A percentile compares a stretch with the other conserved stretches of the same genome.
Evolutionary conservation across 2,113 vertebrate genomes (phyloP).

Genomic region (Cinclus cinclus): DNA sequence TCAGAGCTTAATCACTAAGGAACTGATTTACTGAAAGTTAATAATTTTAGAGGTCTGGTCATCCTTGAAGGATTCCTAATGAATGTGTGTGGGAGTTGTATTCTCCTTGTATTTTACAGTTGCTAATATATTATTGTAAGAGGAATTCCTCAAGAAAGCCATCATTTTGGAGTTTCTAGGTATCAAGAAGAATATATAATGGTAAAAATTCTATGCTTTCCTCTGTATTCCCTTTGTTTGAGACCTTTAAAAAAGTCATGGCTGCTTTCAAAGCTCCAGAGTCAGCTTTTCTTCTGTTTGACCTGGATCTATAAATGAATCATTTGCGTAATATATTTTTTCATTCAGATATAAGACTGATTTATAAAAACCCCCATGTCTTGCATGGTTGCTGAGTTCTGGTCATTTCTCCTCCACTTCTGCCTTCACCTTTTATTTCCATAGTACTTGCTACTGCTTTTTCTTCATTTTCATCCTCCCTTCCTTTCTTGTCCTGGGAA

Average conservation of each 20-base stretch:
- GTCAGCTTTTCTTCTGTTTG: background rate
- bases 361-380: background rate
- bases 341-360: constrained; percentile 7
- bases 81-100: background rate
- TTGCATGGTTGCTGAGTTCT: constrained; percentile 21
- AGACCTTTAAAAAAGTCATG: background rate
- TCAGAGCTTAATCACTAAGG: background rate
- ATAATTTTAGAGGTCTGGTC: background rate
- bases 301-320: background rate
- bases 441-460: constrained; percentile 1
- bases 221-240: constrained; percentile 12
- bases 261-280: background rate
- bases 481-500: constrained; percentile 23
- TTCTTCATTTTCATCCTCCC: constrained; percentile 28
- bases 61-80: background rate
- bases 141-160: constrained; percentile 56
- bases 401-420: constrained; percentile 3
- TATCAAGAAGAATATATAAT: background rate
- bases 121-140: background rate
- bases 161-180: constrained; percentile 68
- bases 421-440: constrained; percentile 43
- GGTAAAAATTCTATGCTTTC: constrained; percentile 36
- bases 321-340: constrained; percentile 32
- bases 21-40: background rate
- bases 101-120: background rate